phyloP scores from a whole-genome alignment of 2,888 invertebrate species.

The Tanytarsus gracilentus region DNA sequence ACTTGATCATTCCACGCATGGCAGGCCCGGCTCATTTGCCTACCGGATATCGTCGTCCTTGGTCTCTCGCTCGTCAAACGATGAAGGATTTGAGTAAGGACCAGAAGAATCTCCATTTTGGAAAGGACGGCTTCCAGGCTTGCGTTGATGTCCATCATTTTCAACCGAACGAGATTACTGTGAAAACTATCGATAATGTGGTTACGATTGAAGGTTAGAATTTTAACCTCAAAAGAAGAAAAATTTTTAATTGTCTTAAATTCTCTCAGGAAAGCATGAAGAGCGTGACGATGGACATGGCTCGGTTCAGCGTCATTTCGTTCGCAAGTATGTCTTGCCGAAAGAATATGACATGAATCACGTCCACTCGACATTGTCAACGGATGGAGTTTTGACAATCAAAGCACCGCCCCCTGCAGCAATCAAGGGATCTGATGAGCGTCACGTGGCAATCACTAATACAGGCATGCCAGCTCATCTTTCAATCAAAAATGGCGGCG shows the following conservation, averaged over 20 bases:
- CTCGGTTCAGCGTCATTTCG: conserved; percentile 50
- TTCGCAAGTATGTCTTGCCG: conserved; percentile 65
- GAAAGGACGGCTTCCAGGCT: conserved; percentile 46
- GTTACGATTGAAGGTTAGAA: conserved; percentile 70
- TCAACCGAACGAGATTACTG: conserved; percentile 65
- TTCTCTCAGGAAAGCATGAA: conserved; percentile 69
- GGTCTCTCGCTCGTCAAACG: conserved; percentile 15
- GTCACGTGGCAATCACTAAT: conserved; percentile 51
- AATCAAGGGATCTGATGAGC: conserved; percentile 43
- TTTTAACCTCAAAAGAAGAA: too few relatives aligned
- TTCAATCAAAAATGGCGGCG: too few relatives aligned
- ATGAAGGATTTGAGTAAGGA: background rate
- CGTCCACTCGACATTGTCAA: conserved; percentile 63
- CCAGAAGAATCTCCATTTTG: conserved; percentile 6
- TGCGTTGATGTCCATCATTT: conserved; percentile 70
- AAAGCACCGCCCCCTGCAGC: conserved; percentile 51
- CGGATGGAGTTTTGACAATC: conserved; percentile 63
- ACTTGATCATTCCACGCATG: background rate
- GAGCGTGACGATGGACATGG: conserved; percentile 66
- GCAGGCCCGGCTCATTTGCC: background rate
- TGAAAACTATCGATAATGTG: conserved; percentile 64
- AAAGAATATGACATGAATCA: conserved; percentile 64
- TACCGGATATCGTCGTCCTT: conserved; percentile 22
- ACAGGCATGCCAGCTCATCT: conserved; percentile 50
- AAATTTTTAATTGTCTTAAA: too few relatives aligned